Percentiles rank a stretch among this genome's conserved stretches.
phyloP scores from a whole-genome alignment of 2,888 invertebrate genomes.

The Endotricha flammealis region DNA sequence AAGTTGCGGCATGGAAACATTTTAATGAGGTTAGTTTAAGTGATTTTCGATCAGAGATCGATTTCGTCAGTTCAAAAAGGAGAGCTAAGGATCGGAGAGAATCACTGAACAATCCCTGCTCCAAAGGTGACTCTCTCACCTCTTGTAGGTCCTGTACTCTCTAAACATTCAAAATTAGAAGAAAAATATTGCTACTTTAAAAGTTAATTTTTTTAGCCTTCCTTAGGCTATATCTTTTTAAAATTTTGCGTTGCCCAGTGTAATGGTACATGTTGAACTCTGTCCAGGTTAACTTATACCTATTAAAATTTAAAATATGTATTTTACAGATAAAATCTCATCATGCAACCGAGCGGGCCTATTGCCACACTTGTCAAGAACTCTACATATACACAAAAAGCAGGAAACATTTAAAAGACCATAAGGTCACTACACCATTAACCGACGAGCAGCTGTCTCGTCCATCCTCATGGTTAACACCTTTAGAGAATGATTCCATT shows the following conservation, averaged over 20 bases:
- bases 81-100: too few relatives aligned
- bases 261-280: too few relatives aligned
- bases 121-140: too few relatives aligned
- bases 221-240: too few relatives aligned
- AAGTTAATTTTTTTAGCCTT: too few relatives aligned
- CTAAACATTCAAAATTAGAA: too few relatives aligned
- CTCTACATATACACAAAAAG: constrained; percentile 61
- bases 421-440: constrained; percentile 66
- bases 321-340: constrained; percentile 57
- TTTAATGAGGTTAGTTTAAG: constrained; percentile 67
- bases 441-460: constrained; percentile 77
- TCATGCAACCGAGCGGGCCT: constrained; percentile 70
- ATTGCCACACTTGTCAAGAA: constrained; percentile 81
- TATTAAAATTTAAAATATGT: constrained; percentile 1
- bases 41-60: too few relatives aligned
- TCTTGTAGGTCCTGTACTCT: too few relatives aligned
- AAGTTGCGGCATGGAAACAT: constrained; percentile 67
- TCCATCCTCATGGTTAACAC: constrained; percentile 83
- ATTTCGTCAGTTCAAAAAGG: too few relatives aligned
- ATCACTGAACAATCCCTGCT: too few relatives aligned
- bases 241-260: too few relatives aligned
- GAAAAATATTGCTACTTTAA: too few relatives aligned
- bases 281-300: background rate
- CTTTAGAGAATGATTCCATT: constrained; percentile 84
- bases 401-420: constrained; percentile 77